phyloP scores from a whole-genome alignment of 2,113 vertebrate species.

The Alouatta palliata region DNA sequence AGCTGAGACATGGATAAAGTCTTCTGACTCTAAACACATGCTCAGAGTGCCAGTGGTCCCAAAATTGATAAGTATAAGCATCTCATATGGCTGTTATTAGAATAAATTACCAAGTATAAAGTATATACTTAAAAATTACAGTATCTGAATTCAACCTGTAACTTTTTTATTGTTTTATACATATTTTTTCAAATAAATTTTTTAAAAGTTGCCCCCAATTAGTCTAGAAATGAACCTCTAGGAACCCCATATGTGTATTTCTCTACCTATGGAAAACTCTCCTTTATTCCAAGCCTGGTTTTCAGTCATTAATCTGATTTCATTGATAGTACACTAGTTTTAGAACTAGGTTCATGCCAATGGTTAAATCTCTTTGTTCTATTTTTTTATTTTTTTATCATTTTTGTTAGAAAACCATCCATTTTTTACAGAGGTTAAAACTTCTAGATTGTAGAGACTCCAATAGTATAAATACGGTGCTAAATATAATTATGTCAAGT shows the following conservation, averaged over 20 bases:
- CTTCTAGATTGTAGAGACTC: background rate
- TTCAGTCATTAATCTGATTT: background rate
- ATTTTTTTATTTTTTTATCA: background rate
- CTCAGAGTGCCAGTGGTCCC: too few species aligned
- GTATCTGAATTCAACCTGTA: background rate
- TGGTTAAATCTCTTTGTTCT: background rate
- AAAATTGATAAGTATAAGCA: too few species aligned
- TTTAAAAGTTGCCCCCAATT: background rate
- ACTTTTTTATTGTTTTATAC: background rate
- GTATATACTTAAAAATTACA: background rate
- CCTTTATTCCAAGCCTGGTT: background rate
- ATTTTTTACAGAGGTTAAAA: background rate
- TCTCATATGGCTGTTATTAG: too few species aligned
- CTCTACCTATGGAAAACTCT: background rate
- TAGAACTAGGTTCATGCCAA: background rate
- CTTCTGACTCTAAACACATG: background rate
- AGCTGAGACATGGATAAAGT: background rate
- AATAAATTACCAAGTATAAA: too few species aligned
- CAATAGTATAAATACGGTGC: constrained; percentile 22
- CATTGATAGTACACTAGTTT: background rate
- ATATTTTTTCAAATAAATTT: background rate
- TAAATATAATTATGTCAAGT: constrained; percentile 31
- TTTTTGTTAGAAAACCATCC: background rate
- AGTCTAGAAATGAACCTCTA: background rate
- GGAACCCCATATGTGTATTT: background rate